These are phyloP conservation scores for Phortica okadai DNA, from an alignment of 2,888 invertebrate species.

Conservation along the genomic window DNA sequence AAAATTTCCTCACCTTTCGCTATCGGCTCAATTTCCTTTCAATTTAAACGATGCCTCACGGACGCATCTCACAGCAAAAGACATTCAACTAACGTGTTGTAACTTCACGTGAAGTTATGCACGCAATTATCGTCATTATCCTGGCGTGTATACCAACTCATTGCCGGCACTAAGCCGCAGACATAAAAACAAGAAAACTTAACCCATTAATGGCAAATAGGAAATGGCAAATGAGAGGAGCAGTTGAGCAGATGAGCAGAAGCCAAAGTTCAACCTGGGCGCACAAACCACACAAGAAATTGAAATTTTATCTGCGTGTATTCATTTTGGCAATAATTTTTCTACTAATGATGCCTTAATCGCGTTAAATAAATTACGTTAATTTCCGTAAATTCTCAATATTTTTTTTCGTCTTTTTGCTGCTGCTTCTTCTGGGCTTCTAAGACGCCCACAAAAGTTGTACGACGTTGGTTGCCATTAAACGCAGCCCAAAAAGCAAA, in stretches of 20 bases:
- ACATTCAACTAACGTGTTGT: background rate
- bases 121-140: slow-evolving; percentile 14
- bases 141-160: background rate
- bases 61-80: background rate
- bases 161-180: background rate
- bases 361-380: slow-evolving; percentile 59
- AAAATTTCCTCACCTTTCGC: no score
- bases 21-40: no score
- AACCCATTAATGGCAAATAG: slow-evolving; percentile 11
- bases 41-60: no score
- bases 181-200: slow-evolving; percentile 4
- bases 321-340: slow-evolving; percentile 45
- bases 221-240: background rate
- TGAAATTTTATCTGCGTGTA: slow-evolving; percentile 32
- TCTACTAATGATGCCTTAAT: slow-evolving; percentile 53
- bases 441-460: background rate
- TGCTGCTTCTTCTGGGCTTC: slow-evolving; percentile 30
- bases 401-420: background rate
- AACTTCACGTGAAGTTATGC: background rate
- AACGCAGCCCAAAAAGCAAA: background rate
- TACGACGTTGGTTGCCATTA: background rate
- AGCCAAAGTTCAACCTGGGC: no score
- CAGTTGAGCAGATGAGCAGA: background rate
- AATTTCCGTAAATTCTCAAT: slow-evolving; percentile 48
- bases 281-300: slow-evolving; percentile 15